Evolutionary conservation across 2,888 invertebrate species (phyloP).

Genomic region (Galerucella calmariensis): DNA sequence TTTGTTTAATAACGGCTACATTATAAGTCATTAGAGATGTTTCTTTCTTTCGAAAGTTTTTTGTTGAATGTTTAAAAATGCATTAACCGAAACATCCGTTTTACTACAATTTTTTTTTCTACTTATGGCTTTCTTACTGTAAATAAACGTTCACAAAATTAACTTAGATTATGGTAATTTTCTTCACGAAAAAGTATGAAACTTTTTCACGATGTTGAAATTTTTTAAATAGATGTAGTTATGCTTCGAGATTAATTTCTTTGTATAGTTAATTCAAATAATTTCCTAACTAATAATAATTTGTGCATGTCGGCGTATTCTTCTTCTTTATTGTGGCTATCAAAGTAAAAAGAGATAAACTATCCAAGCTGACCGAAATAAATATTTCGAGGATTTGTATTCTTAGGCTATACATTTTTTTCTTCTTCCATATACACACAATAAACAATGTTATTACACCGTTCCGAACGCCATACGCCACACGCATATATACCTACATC

Average conservation of each 20-base stretch:
- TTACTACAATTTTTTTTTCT: slow-evolving; percentile 25
- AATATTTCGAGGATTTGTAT: neutral
- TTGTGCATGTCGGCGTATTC: too few relatives aligned
- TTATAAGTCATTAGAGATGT: slow-evolving; percentile 41
- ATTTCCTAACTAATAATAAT: too few relatives aligned
- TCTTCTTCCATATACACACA: neutral
- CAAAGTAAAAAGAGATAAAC: neutral
- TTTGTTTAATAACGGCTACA: slow-evolving; percentile 39
- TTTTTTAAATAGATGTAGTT: neutral
- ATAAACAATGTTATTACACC: neutral
- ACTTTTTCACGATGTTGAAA: slow-evolving; percentile 10
- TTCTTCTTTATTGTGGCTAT: neutral
- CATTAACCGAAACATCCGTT: slow-evolving; percentile 43
- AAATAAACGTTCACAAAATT: slow-evolving; percentile 24
- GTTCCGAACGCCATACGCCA: slow-evolving; percentile 2
- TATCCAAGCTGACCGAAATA: slow-evolving; percentile 2
- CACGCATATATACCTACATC: slow-evolving; percentile 8
- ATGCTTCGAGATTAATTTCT: neutral
- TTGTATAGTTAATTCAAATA: neutral
- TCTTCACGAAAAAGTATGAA: slow-evolving; percentile 23
- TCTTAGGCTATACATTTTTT: slow-evolving; percentile 1
- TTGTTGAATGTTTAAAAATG: slow-evolving; percentile 42
- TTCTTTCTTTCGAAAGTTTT: slow-evolving; percentile 9
- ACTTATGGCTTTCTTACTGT: slow-evolving; percentile 10
- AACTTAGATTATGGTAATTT: slow-evolving; percentile 32